These are phyloP conservation scores for Ageneiosus marmoratus DNA, from an alignment of 2,113 vertebrate genomes.

Conservation along the genomic window DNA sequence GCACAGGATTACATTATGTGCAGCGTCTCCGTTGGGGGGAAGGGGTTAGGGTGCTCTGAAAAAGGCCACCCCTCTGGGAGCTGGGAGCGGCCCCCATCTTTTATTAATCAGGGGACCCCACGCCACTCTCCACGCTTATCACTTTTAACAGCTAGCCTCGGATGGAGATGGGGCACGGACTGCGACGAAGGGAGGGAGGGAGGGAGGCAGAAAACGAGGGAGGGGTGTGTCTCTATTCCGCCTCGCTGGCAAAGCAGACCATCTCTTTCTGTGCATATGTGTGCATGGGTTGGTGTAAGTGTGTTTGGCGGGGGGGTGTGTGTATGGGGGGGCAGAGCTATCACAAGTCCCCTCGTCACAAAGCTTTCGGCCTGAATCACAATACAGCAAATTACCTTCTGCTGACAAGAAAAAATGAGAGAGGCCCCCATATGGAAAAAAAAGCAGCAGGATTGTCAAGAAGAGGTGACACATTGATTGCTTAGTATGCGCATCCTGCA, in stretches of 20 bases:
- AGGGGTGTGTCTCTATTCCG: conserved; percentile 7
- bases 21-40: conserved; percentile 28
- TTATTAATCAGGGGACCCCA: conserved; percentile 80
- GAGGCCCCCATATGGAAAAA: conserved; percentile 66
- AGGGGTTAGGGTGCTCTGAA: conserved; percentile 55
- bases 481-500: conserved; percentile 78
- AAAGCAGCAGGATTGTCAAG: conserved; percentile 69
- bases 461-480: conserved; percentile 80
- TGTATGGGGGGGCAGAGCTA: conserved; percentile 61
- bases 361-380: conserved; percentile 78
- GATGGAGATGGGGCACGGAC: conserved; percentile 66
- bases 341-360: conserved; percentile 72
- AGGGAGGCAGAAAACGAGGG: neutral
- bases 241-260: conserved; percentile 3
- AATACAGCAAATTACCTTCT: conserved; percentile 82
- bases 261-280: neutral
- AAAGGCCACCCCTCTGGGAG: conserved; percentile 19
- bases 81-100: conserved; percentile 70
- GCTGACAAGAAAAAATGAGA: conserved; percentile 82
- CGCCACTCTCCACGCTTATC: conserved; percentile 77
- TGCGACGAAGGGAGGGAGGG: conserved; percentile 27
- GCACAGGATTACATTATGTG: conserved; percentile 71
- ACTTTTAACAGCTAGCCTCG: conserved; percentile 78
- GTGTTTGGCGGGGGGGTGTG: conserved; percentile 19
- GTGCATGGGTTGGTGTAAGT: neutral